Conservation (phyloP, 2,797 vertebrate genomes). For the Syngnathus rostellatus region DNA sequence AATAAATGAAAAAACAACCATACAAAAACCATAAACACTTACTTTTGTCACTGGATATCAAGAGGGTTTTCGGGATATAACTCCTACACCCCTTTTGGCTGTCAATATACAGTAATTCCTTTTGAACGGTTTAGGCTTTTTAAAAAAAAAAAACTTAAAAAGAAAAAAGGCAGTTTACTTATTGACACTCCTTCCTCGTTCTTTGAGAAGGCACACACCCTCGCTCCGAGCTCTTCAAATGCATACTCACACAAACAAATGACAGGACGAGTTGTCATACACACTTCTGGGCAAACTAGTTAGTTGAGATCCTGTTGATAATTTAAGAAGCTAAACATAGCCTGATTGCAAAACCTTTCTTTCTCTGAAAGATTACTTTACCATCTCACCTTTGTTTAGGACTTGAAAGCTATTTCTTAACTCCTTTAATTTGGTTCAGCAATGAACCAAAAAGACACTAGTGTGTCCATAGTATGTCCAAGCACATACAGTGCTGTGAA, state of each 20-base stretch:
- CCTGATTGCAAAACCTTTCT: neutral
- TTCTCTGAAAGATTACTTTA: neutral
- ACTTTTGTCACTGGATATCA: neutral
- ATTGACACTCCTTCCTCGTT: conserved; percentile 13
- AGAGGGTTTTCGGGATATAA: neutral
- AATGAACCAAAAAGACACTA: too few relatives aligned
- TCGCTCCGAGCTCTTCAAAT: conserved; percentile 4
- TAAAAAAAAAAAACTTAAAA: neutral
- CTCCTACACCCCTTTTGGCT: neutral
- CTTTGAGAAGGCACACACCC: conserved; percentile 4
- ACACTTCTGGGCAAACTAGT: conserved; percentile 42
- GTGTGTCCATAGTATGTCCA: too few relatives aligned
- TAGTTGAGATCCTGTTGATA: conserved; percentile 28
- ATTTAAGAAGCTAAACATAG: conserved; percentile 9
- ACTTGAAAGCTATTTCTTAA: too few relatives aligned
- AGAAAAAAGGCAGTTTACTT: neutral
- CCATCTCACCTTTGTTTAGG: too few relatives aligned
- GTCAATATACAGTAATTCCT: too few relatives aligned
- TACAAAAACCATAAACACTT: neutral
- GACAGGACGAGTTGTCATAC: conserved; percentile 23
- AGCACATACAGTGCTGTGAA: neutral
- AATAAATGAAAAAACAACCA: neutral
- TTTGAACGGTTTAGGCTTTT: neutral
- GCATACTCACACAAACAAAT: conserved; percentile 7
- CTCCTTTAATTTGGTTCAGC: neutral